phyloP scores from a whole-genome alignment of 2,113 vertebrate genomes.

The Muscicapa adusta region DNA sequence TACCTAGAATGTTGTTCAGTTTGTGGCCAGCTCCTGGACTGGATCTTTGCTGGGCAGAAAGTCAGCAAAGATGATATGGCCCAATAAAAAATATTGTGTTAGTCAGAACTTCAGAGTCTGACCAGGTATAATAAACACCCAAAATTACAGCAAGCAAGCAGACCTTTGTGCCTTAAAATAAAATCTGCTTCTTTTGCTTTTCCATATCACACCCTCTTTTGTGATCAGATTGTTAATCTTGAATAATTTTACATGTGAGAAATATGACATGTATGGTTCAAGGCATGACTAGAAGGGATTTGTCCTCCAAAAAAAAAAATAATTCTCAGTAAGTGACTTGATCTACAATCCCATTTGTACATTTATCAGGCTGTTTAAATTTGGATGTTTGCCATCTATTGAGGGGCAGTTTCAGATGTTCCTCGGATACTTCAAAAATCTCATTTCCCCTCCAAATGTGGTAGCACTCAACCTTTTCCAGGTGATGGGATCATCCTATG shows the following conservation, averaged over 20 bases:
- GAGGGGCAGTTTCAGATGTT: neutral
- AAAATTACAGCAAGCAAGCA: neutral
- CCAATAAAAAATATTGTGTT: rapidly evolving
- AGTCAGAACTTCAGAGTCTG: neutral
- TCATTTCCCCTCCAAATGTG: neutral
- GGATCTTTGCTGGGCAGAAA: neutral
- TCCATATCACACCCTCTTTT: neutral
- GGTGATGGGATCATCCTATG: neutral
- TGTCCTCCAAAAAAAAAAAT: neutral
- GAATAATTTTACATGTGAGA: neutral
- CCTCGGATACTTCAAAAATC: neutral
- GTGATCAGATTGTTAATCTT: neutral
- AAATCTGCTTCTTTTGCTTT: neutral
- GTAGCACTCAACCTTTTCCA: neutral
- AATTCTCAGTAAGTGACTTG: neutral
- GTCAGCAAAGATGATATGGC: neutral
- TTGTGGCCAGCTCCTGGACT: neutral
- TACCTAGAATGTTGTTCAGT: rapidly evolving
- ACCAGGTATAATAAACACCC: neutral
- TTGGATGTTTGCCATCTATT: neutral
- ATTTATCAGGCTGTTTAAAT: neutral
- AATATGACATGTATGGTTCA: neutral
- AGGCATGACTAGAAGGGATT: neutral
- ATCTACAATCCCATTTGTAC: neutral
- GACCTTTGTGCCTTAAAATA: neutral